Conservation (phyloP, 64 coral and sea anemone species). For the Montipora efflorescens region DNA sequence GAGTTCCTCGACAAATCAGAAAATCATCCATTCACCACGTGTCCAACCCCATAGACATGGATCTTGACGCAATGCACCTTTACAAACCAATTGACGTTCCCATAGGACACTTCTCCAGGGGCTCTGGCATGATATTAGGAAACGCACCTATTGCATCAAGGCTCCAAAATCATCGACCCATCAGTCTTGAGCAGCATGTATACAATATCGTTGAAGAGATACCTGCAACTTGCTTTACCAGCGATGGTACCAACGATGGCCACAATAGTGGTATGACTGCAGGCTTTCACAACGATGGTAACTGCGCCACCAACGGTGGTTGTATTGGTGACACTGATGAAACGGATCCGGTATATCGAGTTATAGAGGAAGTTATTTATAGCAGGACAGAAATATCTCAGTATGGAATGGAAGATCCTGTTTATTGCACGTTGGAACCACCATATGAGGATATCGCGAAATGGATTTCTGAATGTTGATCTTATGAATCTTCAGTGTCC, state of each 20-base stretch:
- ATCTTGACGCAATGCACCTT: not conserved
- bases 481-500: not conserved
- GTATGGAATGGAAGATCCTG: not conserved
- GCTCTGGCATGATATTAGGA: too few species aligned
- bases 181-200: constrained; percentile 30
- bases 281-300: not conserved
- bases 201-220: constrained; percentile 34
- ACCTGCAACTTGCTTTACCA: not conserved
- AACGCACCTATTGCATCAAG: too few species aligned
- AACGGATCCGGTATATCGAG: not conserved
- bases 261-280: not conserved
- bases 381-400: not conserved
- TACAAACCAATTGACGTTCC: not conserved
- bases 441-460: not conserved
- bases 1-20: not conserved
- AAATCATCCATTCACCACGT: constrained; percentile 8
- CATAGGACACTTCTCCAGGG: not conserved
- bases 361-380: not conserved
- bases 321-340: not conserved
- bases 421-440: not conserved
- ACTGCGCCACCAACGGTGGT: not conserved
- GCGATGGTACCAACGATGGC: not conserved
- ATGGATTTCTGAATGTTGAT: not conserved
- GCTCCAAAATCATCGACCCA: not conserved
- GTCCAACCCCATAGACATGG: not conserved